Percentiles rank a stretch among this genome's conserved stretches.
phyloP scores from a whole-genome alignment of 2,888 invertebrate species.

The Azorinus chamasolen region DNA sequence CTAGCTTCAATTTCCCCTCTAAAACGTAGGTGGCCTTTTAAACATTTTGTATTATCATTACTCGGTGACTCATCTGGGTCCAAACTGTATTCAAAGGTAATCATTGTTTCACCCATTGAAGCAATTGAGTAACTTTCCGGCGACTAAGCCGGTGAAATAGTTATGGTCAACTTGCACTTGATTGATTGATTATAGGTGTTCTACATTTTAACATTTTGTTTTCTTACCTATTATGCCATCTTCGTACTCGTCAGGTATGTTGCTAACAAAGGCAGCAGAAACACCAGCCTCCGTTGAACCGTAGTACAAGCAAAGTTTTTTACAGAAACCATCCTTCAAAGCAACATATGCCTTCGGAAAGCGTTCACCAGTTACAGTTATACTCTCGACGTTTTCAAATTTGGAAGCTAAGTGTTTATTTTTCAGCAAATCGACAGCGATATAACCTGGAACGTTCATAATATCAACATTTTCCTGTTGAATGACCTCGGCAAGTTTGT shows the following conservation, averaged over 20 bases:
- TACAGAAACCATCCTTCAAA: slow-evolving; percentile 23
- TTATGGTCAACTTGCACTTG: no score
- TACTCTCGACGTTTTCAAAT: slow-evolving; percentile 28
- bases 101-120: no score
- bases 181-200: no score
- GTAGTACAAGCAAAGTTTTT: slow-evolving; percentile 17
- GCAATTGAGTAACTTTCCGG: no score
- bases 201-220: no score
- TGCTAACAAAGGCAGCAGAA: background rate
- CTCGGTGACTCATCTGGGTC: no score
- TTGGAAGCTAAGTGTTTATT: slow-evolving; percentile 14
- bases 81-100: no score
- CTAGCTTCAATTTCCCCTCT: no score
- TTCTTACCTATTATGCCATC: slow-evolving; percentile 53
- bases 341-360: background rate
- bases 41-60: no score
- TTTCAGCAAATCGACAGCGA: slow-evolving; percentile 30
- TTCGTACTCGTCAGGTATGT: slow-evolving; percentile 24
- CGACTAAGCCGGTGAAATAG: no score
- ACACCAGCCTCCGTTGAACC: slow-evolving; percentile 52
- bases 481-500: slow-evolving; percentile 36
- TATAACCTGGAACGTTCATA: slow-evolving; percentile 48
- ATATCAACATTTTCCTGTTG: slow-evolving; percentile 44
- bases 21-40: no score
- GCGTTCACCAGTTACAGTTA: slow-evolving; percentile 41